Conservation (phyloP, 1,140 invertebrate genomes). For the Diuraphis noxia region DNA sequence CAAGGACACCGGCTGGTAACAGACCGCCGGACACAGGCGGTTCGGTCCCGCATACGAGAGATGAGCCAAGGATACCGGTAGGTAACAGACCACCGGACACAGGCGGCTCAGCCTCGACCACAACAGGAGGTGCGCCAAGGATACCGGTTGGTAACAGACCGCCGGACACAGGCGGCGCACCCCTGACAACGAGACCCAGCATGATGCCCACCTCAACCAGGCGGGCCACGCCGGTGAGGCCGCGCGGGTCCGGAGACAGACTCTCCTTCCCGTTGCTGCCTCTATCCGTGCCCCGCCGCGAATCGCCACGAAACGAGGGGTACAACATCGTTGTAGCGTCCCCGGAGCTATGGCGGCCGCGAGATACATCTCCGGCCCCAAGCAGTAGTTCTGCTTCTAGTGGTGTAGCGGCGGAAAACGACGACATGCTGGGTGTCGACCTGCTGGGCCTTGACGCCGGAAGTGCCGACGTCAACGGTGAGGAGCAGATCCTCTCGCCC, state of each 20-base stretch:
- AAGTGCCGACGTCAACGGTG: not conserved
- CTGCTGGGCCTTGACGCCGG: no score
- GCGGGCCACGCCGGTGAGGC: not conserved
- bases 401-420: not conserved
- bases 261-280: not conserved
- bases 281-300: rapidly evolving
- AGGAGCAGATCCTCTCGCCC: rapidly evolving
- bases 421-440: not conserved
- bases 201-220: no score
- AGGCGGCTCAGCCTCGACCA: not conserved
- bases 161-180: no score
- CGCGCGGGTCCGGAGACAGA: not conserved
- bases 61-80: not conserved
- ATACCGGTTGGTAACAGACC: not conserved
- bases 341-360: not conserved
- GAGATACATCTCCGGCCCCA: no score
- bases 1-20: no score
- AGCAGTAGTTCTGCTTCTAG: no score
- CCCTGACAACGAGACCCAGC: no score
- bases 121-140: not conserved
- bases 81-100: not conserved
- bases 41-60: no score
- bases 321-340: not conserved
- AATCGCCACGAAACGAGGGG: not conserved
- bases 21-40: no score